Percentiles rank a stretch among this genome's conserved stretches.
These are phyloP conservation scores for Phrynocephalus vlangalii DNA, from an alignment of 2,797 vertebrate species.

Conservation along the genomic window DNA sequence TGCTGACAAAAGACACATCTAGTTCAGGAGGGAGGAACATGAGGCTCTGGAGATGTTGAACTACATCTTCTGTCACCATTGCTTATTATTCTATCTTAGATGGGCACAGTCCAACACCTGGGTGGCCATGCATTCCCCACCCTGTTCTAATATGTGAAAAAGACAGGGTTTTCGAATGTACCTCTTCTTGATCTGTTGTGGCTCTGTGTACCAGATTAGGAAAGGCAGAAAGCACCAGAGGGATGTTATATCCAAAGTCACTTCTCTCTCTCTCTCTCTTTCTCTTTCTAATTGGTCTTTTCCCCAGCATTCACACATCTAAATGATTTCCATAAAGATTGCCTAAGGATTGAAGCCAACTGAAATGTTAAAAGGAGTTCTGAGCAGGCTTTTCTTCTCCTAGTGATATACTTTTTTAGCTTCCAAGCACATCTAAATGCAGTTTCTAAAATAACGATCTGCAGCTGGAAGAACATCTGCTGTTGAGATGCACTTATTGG, in stretches of 20 bases:
- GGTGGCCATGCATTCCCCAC: no score
- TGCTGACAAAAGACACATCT: no score
- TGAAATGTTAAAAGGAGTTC: constrained; percentile 25
- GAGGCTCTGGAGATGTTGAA: no score
- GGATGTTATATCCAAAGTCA: not conserved
- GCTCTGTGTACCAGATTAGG: not conserved
- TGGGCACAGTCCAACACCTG: no score
- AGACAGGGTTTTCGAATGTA: no score
- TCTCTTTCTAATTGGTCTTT: not conserved
- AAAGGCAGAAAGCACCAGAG: not conserved
- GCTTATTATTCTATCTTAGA: not conserved
- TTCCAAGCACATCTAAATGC: constrained; percentile 59
- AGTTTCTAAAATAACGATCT: constrained; percentile 51
- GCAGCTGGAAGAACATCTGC: constrained; percentile 63
- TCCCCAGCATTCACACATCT: constrained; percentile 1
- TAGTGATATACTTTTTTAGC: constrained; percentile 52
- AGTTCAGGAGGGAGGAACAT: no score
- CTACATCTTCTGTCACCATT: not conserved
- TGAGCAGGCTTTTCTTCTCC: constrained; percentile 38
- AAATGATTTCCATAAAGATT: constrained; percentile 11
- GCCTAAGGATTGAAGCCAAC: constrained; percentile 3
- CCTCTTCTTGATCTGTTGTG: not conserved
- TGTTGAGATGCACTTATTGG: constrained; percentile 38
- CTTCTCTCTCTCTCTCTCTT: not conserved
- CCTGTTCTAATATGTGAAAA: not conserved